Percentiles rank a stretch among this genome's conserved stretches.
Evolutionary conservation across 2,888 invertebrate genomes (phyloP).

Genomic region (Nemoura dubitans): DNA sequence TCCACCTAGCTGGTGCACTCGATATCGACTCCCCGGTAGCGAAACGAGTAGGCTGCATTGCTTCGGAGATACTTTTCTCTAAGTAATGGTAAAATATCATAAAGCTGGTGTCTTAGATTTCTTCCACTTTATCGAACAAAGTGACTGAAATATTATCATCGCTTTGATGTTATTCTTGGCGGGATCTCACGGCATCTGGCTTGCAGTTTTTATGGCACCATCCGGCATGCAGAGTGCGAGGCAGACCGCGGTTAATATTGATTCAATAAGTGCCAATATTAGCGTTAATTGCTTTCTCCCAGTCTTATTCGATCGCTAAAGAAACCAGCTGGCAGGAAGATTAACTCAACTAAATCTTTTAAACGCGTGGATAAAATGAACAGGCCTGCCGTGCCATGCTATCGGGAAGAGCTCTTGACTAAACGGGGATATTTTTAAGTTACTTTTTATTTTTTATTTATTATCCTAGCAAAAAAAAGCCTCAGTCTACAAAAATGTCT

Average conservation of each 20-base stretch:
- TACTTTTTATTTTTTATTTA: background rate
- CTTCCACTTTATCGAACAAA: background rate
- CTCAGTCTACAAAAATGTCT: background rate
- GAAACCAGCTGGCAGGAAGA: background rate
- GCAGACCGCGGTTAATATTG: background rate
- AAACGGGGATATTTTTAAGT: background rate
- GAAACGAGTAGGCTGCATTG: too few species aligned
- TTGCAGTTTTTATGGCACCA: background rate
- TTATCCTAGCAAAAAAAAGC: background rate
- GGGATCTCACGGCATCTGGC: background rate
- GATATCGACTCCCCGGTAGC: too few species aligned
- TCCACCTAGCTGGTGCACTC: too few species aligned
- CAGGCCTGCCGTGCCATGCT: background rate
- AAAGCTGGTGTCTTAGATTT: background rate
- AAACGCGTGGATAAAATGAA: background rate
- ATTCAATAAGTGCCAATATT: conserved; percentile 3
- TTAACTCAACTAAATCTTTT: background rate
- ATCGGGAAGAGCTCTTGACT: background rate
- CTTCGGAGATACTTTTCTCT: background rate
- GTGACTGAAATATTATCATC: background rate
- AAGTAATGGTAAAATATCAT: background rate
- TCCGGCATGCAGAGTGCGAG: background rate
- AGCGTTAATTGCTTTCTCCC: background rate
- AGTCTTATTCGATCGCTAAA: background rate
- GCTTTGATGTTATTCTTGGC: background rate